phyloP scores from a whole-genome alignment of 2,113 vertebrate species.

The Hemibagrus wyckioides region DNA sequence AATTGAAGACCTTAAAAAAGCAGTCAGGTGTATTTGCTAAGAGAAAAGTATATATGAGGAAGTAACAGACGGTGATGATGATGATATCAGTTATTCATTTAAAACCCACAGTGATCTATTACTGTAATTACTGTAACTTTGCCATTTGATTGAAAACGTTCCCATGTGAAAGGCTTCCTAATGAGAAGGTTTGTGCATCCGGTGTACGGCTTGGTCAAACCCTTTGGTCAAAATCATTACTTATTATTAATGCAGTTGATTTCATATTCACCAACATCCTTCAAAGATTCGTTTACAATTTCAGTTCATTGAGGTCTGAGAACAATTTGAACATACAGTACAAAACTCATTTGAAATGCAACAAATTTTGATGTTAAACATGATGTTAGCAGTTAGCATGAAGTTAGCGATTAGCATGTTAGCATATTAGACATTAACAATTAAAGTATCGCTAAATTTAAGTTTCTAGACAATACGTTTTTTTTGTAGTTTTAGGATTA shows the following conservation, averaged over 20 bases:
- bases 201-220: neutral
- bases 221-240: neutral
- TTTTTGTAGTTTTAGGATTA: neutral
- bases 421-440: too few relatives aligned
- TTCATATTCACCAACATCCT: neutral
- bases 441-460: too few relatives aligned
- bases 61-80: neutral
- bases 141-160: neutral
- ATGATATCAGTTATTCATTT: too few relatives aligned
- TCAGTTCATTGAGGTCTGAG: neutral
- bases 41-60: neutral
- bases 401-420: too few relatives aligned
- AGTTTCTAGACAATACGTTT: neutral
- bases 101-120: neutral
- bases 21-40: neutral
- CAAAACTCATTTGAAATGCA: neutral
- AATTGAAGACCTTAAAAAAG: neutral
- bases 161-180: neutral
- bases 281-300: neutral
- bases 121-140: neutral
- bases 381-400: too few relatives aligned
- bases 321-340: neutral
- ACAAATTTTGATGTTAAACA: too few relatives aligned
- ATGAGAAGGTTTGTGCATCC: neutral
- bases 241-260: neutral